These are phyloP conservation scores for Epiperipatus broadwayi DNA, from an alignment of 2,888 invertebrate species.

Conservation along the genomic window DNA sequence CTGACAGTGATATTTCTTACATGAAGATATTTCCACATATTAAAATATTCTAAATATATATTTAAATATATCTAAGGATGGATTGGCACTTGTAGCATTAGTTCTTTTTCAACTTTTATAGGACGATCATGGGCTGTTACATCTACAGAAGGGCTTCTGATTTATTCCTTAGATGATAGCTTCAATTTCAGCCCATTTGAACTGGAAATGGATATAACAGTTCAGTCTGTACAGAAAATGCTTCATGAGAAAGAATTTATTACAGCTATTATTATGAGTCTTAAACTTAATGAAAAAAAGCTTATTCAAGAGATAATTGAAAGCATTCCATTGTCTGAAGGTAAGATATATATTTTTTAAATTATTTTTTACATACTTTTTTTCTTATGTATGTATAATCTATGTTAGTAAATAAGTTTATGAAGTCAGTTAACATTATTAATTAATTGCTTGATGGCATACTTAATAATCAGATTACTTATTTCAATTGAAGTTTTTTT, in stretches of 20 bases:
- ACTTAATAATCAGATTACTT: no score
- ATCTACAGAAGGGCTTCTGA: conserved; percentile 78
- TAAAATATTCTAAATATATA: no score
- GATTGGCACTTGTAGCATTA: no score
- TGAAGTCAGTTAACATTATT: no score
- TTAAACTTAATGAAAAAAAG: conserved; percentile 59
- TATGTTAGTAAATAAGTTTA: no score
- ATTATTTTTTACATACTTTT: no score
- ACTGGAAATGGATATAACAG: conserved; percentile 63
- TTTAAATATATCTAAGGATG: no score
- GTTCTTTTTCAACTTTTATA: conserved; percentile 18
- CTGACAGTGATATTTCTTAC: no score
- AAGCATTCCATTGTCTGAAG: conserved; percentile 48
- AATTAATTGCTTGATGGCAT: no score
- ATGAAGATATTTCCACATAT: no score
- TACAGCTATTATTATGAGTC: conserved; percentile 56
- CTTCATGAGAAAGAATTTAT: conserved; percentile 38
- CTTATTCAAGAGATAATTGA: conserved; percentile 63
- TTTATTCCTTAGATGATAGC: conserved; percentile 59
- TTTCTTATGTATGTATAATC: no score
- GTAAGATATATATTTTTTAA: conserved; percentile 42
- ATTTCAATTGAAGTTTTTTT: no score
- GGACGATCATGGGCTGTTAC: conserved; percentile 79
- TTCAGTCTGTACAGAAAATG: conserved; percentile 41
- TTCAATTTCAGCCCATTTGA: conserved; percentile 83